Base-by-base conservation (phyloP, 2,888 invertebrate genomes). In the Teleogryllus oceanicus region DNA sequence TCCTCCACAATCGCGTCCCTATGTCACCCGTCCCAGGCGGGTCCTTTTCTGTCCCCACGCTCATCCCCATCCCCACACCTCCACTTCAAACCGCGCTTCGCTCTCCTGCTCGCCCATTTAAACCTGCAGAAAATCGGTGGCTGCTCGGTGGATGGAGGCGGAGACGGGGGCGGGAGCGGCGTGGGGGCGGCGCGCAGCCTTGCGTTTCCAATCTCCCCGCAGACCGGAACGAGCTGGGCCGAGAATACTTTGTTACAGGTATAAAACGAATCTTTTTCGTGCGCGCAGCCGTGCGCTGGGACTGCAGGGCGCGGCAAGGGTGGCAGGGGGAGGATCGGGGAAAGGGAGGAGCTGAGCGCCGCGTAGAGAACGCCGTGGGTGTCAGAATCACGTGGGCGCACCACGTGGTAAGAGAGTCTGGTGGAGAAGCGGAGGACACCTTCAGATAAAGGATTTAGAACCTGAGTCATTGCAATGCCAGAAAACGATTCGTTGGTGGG, bases 131-230 rank as follows among this genome's bases (percentile, higher is more conserved):
- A 37, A 37, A 37, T 37, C 37, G 37, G 37, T 37, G 4, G 37
- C 37, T 37, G 37, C 37, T 37, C 37, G 37, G 37, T 37, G 37
- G 37, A 37, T 5, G 37, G 37, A 62, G n/a, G 13, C 4, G 62
- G 62, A 12, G n/a, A 5, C n/a, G 62, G n/a, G 62, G 11, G 62
- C n/a, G 62, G 62, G 62, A 4, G n/a, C 62, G 62, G n/a, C 0
- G 62, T 4, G 62, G 62, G 62, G 11, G 8, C n/a, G 2, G 16
- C 62, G 62, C 62, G 37, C 62, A 62, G 62, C 62, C n/a, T 62
- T n/a, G 62, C 62, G 62, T 62, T 62, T 62, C 62, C 62, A 62
- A 62, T 62, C 62, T 62, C 62, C 62, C 62, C 62, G 62, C 62
- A 62, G 62, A n/a, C 62, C 62, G n/a, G 62, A 62, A 62, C 62